Conservation (phyloP, 2,888 invertebrate genomes). For the Ecdyonurus torrentis region DNA sequence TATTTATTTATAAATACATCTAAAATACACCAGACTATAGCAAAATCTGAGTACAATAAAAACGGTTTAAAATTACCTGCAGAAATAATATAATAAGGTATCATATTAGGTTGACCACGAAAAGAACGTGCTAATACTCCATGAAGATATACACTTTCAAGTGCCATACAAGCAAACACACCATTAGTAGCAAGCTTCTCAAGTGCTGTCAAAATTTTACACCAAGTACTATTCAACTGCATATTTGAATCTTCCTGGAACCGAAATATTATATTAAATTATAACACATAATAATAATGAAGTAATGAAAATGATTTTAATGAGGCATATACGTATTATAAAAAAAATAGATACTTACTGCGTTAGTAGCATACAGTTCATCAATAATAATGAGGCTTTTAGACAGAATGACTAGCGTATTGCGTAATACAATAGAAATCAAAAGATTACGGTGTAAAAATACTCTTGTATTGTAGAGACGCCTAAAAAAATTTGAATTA, state of each 20-base stretch:
- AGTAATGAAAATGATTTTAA: background rate
- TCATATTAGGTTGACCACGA: slow-evolving; percentile 33
- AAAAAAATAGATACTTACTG: slow-evolving; percentile 15
- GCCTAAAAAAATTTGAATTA: slow-evolving; percentile 23
- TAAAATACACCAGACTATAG: too few species aligned
- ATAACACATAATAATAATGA: background rate
- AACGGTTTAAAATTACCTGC: slow-evolving; percentile 22
- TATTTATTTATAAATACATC: too few species aligned
- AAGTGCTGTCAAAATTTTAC: slow-evolving; percentile 35
- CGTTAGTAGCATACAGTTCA: slow-evolving; percentile 29
- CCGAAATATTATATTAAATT: background rate
- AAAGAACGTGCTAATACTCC: slow-evolving; percentile 48
- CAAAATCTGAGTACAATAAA: too few species aligned
- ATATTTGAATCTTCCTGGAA: slow-evolving; percentile 19
- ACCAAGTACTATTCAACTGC: slow-evolving; percentile 32
- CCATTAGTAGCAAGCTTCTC: slow-evolving; percentile 37
- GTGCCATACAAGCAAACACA: slow-evolving; percentile 51
- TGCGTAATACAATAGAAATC: slow-evolving; percentile 37
- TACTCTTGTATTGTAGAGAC: slow-evolving; percentile 34
- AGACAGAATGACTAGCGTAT: slow-evolving; percentile 36
- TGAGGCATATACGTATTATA: background rate
- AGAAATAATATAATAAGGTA: slow-evolving; percentile 19
- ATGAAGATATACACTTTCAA: slow-evolving; percentile 47
- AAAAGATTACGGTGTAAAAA: slow-evolving; percentile 42
- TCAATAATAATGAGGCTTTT: slow-evolving; percentile 39